Base-by-base conservation (phyloP, 37 sponge, comb jelly and placozoan genomes). In the Ianthella basta region DNA sequence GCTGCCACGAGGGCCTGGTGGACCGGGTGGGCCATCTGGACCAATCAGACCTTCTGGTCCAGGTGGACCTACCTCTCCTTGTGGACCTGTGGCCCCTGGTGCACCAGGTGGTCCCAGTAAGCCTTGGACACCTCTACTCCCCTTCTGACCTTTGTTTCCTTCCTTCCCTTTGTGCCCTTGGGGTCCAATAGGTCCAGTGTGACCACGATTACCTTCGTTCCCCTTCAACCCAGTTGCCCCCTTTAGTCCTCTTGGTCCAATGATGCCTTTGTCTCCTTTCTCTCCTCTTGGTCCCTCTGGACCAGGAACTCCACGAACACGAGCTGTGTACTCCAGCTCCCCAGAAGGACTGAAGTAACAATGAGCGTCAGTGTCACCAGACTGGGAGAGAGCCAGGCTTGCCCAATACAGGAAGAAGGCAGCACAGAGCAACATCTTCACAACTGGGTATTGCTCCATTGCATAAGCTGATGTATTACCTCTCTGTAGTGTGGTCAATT, bases 251-350 rank as follows among this genome's bases (percentile, higher is more conserved):
- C n/a, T 56, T 27, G 24, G 30, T 82, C 83, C 83, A 6, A 0
- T 37, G 0, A 12, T 40, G 14, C 87, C 87, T 59, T 21, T 82
- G 14, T 56, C 33, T 32, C 83, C 83, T 40, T 10, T 35, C 24
- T n/a, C n/a, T 82, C 83, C 87, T 23, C 27, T 36, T 12, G 87
- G 55, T 30, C 87, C 87, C 25, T 32, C 39, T 14, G 35, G 82
- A 25, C 87, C 87, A 24, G 65, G 87, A 25, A 21, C 66, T n/a
- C 87, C 87, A 25, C 54, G 80, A 12, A 40, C 87, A 67, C 81
- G 82, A n/a, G 34, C 33, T 3, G 19, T 30, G 27, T 27, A 35
- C 4, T 35, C 27, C 29, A 69, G 33, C 29, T n/a, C 34, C 27
- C 70, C 70, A 1, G 34, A 4, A 27, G 70, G 70, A 6, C 18